Evolutionary conservation across 2,888 invertebrate genomes (phyloP).

Genomic region (Andrena bicolor): DNA sequence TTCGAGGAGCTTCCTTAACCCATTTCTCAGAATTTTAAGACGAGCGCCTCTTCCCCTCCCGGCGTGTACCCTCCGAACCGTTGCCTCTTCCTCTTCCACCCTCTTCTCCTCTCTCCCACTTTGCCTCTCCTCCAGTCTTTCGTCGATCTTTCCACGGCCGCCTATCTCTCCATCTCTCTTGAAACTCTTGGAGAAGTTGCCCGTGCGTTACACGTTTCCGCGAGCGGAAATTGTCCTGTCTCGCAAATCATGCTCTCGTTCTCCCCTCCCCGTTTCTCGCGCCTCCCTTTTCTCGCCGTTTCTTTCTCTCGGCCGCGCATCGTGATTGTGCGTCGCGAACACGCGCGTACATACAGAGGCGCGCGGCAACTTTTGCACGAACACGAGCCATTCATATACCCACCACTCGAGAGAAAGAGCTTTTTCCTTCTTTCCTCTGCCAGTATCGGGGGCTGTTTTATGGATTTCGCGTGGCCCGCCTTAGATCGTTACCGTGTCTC

Average conservation of each 20-base stretch:
- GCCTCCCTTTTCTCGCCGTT: neutral
- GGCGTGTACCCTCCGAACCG: constrained; percentile 19
- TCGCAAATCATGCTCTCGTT: constrained; percentile 73
- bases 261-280: constrained; percentile 21
- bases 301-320: constrained; percentile 1
- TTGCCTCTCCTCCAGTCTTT: constrained; percentile 33
- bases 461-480: constrained; percentile 32
- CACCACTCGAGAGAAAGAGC: constrained; percentile 6
- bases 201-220: constrained; percentile 73
- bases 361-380: constrained; percentile 18
- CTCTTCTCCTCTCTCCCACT: neutral
- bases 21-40: constrained; percentile 75
- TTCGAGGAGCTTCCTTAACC: constrained; percentile 77
- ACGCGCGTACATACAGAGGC: constrained; percentile 12
- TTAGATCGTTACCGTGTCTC: constrained; percentile 27
- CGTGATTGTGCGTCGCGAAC: constrained; percentile 26
- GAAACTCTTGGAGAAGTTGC: constrained; percentile 64
- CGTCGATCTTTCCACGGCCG: constrained; percentile 15
- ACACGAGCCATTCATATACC: constrained; percentile 20
- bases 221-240: constrained; percentile 76
- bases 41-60: constrained; percentile 44
- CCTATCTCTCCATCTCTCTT: constrained; percentile 48
- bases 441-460: constrained; percentile 11
- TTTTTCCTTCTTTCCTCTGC: constrained; percentile 4
- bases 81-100: constrained; percentile 24